Conservation (phyloP, 2,113 vertebrate species). For the Tichodroma muraria region DNA sequence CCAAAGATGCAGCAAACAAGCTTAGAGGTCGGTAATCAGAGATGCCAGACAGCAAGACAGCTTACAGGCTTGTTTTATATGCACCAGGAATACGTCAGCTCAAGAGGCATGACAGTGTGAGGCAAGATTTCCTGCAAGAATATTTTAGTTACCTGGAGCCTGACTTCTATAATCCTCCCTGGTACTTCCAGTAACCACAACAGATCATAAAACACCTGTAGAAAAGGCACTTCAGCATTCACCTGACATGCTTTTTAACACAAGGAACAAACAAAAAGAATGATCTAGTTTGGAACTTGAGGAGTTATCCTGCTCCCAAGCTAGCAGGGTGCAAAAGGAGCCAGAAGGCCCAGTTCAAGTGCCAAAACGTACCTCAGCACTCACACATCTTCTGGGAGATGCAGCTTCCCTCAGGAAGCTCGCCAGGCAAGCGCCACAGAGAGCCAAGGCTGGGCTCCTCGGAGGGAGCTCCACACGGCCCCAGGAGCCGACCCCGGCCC, state of each 20-base stretch:
- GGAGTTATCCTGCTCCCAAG: neutral
- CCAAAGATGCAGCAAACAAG: neutral
- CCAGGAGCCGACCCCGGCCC: too few relatives aligned
- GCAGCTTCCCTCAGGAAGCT: neutral
- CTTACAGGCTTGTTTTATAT: neutral
- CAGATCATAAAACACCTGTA: neutral
- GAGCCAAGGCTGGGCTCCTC: neutral
- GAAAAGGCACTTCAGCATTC: neutral
- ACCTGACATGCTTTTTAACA: neutral
- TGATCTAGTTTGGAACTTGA: neutral
- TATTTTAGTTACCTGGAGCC: neutral
- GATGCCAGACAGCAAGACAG: neutral
- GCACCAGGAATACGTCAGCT: neutral
- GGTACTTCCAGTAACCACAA: neutral
- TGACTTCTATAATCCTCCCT: neutral
- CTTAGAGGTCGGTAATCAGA: neutral
- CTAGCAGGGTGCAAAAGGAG: neutral
- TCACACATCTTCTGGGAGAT: neutral
- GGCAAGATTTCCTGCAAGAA: neutral
- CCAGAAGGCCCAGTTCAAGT: neutral
- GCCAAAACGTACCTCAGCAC: neutral
- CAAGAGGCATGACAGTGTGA: neutral
- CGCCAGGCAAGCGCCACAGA: fast-evolving
- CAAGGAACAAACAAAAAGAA: neutral
- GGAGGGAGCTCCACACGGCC: neutral